Percentiles rank a stretch among this genome's conserved stretches.
These are phyloP conservation scores for Hestina assimilis DNA, from an alignment of 1,140 invertebrate species.

Conservation along the genomic window DNA sequence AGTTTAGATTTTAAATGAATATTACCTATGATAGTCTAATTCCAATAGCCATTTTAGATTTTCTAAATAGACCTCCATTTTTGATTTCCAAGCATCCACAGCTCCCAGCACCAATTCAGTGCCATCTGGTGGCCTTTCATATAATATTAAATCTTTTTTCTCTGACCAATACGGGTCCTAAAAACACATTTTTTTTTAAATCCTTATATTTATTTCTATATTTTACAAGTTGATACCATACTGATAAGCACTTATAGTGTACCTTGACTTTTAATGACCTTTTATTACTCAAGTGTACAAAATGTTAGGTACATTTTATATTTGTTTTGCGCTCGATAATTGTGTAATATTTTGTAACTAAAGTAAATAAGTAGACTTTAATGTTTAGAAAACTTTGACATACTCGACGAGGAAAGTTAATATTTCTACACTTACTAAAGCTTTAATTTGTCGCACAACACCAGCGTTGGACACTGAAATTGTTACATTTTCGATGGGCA, in stretches of 20 bases:
- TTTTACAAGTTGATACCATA: no score
- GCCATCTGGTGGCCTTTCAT: constrained; percentile 58
- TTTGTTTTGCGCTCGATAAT: no score
- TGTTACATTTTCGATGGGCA: constrained; percentile 60
- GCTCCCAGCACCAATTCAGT: constrained; percentile 50
- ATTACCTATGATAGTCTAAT: constrained; percentile 67
- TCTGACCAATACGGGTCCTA: constrained; percentile 70
- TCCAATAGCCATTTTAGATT: constrained; percentile 68
- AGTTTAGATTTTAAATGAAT: no score
- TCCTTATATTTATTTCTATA: no score
- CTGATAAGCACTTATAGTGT: no score
- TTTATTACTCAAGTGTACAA: no score
- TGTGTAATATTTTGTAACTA: constrained; percentile 5
- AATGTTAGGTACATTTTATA: no score
- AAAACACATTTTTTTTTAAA: constrained; percentile 29
- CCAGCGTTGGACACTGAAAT: constrained; percentile 58
- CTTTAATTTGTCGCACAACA: constrained; percentile 62
- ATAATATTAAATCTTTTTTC: constrained; percentile 54
- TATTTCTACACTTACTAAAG: constrained; percentile 66
- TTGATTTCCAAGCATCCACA: constrained; percentile 62
- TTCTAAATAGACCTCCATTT: constrained; percentile 53
- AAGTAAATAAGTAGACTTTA: not conserved
- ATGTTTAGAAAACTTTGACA: not conserved
- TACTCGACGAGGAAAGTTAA: no score
- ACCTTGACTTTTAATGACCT: no score